phyloP scores from a whole-genome alignment of 2,888 invertebrate species.

The Drosophila paramelanica region DNA sequence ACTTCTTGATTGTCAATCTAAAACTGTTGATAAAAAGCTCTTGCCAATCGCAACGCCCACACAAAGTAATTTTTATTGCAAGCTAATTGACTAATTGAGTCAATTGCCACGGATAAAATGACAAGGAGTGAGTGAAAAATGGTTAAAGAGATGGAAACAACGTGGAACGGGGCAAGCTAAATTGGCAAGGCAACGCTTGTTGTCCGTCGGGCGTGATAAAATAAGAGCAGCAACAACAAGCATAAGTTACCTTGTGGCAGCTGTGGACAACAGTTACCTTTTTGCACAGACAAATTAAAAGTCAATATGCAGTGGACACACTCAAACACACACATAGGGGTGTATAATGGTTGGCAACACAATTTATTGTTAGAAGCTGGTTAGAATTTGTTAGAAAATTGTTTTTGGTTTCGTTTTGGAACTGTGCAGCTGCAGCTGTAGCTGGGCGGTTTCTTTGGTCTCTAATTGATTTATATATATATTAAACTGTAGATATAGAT shows the following conservation, averaged over 20 bases:
- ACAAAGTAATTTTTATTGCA: constrained; percentile 14
- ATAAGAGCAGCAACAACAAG: constrained; percentile 28
- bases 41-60: neutral
- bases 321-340: neutral
- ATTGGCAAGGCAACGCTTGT: constrained; percentile 19
- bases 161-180: constrained; percentile 6
- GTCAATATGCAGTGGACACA: constrained; percentile 50
- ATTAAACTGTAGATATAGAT: constrained; percentile 1
- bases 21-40: neutral
- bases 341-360: constrained; percentile 10
- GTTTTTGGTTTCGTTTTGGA: constrained; percentile 13
- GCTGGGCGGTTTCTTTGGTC: constrained; percentile 19
- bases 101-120: constrained; percentile 10
- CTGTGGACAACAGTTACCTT: constrained; percentile 39
- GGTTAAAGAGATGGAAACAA: constrained; percentile 5
- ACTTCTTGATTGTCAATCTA: neutral
- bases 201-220: constrained; percentile 27
- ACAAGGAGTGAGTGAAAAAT: constrained; percentile 7
- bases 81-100: constrained; percentile 25
- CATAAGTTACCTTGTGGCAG: constrained; percentile 37
- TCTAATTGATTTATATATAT: constrained; percentile 63
- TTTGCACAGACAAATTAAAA: constrained; percentile 60
- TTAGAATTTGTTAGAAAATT: constrained; percentile 51
- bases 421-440: too few relatives aligned
- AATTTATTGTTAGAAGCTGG: constrained; percentile 64